Base-by-base conservation (phyloP, 2,113 vertebrate genomes). In the Chionodraco myersi region DNA sequence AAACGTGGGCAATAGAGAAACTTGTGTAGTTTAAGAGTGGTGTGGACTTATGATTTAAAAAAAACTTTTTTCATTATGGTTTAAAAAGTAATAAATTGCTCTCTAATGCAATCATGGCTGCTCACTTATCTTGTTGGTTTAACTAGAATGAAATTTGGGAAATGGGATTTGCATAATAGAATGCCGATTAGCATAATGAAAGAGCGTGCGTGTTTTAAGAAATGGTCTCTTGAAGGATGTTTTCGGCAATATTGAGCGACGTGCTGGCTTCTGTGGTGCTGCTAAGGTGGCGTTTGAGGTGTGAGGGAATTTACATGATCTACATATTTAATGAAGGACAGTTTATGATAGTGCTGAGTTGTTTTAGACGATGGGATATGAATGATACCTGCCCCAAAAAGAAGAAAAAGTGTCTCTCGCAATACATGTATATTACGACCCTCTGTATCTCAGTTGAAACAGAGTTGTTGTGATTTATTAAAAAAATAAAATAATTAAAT, bases 111-210 rank as follows among this genome's bases (percentile, higher is more conserved):
- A 70, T 80, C 64, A 71, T 44, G 49, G 48, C 16, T 63, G 48
- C 58, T 48, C 63, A 58, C 71, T 82, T 86, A 84, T 86, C 78
- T 79, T 49, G 63, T 69, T 14, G 58, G 30, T 79, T 86, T 36
- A 77, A 77, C 65, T 61, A 58, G 56, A 80, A 82, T 30, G 12
- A 59, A 83, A 83, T 77, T 54, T 77, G 41, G 65, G 30, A 72
- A 85, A 80, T 74, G 47, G 73, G 82, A 87, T 77, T 75, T 63
- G 52, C 72, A 67, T 79, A 79, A 84, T 73, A 62, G 21, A 72
- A 62, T 47, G 60, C 21, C 0, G 10, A 82, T 89, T 68, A 82
- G 59, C 21, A 71, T 45, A 82, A 79, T 86, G 75, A 60, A 70
- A 70, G 6, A 18, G 34, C 18, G 48, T 78, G 77, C 54, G 6